Evolutionary conservation across 2,113 vertebrate species (phyloP), one percentile per base, ranked within the genome.

Genomic region (Platichthys stellatus): DNA sequence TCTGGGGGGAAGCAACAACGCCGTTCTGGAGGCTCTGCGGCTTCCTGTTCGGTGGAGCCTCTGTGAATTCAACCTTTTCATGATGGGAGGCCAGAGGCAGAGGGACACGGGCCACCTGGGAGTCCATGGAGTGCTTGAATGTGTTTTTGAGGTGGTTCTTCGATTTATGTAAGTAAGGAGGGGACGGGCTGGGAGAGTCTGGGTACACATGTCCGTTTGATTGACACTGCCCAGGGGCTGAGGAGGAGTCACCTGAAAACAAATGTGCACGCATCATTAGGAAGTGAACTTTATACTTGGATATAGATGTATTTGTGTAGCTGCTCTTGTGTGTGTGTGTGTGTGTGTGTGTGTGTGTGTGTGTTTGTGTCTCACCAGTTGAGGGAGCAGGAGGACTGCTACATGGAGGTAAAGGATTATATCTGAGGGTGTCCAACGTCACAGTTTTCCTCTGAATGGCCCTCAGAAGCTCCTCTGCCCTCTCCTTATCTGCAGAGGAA

Each of bases 401-500:
- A 86, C 94, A 94, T 10, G 76, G 85, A 9, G 93, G 92, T 68
- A 86, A 80, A 3, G 95, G 92, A 74, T 96, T 94, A 84, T 93
- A 95, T 92, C 95, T 94, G 91, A 96, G 92, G 0, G 92, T 91
- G 86, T 96, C 95, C 81, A 96, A 90, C 35, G 92, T 94, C 3
- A 95, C 91, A 0, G 89, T 95, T 92, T 97, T 98, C 93, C 95
- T 96, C 93, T 97, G 97, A 90, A 98, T 95, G 83, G 97, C 96
- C 80, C 90, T 96, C 51, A 99, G 95, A 92, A 98, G 95, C 90
- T 96, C 96, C 80, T 96, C 94, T 82, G 97, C 94, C 80, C 94
- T 96, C 92, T 97, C 95, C 74, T 96, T 98, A 93, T 98, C 98
- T 99, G 63, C 2, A 80, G 89, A 38, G 21, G 12, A 88, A 90